Percentiles rank a stretch among this genome's conserved stretches.
phyloP scores from a whole-genome alignment of 1,140 invertebrate species.

The Drosophila chauvacae region DNA sequence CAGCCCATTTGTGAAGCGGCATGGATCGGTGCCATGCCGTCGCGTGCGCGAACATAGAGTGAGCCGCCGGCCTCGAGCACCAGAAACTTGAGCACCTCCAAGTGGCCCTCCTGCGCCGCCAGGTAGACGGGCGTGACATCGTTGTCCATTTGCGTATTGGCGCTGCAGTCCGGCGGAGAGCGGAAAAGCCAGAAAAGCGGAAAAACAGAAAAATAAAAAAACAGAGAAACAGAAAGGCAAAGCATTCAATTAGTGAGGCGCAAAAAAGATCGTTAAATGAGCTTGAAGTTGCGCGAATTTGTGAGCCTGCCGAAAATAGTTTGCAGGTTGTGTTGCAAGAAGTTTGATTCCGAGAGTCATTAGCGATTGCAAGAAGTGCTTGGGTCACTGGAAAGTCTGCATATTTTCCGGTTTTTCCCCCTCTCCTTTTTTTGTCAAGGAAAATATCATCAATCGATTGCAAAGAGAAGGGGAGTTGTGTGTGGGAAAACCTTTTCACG shows the following conservation, averaged over 20 bases:
- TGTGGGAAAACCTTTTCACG: constrained; percentile 15
- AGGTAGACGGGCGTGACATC: constrained; percentile 95
- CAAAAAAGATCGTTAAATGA: constrained; percentile 20
- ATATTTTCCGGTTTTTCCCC: constrained; percentile 13
- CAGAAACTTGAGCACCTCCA: constrained; percentile 93
- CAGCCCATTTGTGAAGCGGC: constrained; percentile 95
- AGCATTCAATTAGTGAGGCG: constrained; percentile 12
- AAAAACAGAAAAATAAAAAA: not conserved
- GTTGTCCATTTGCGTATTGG: constrained; percentile 95
- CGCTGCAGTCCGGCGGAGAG: constrained; percentile 85
- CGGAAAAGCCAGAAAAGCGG: constrained; percentile 4
- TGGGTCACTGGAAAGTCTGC: constrained; percentile 26
- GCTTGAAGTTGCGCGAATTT: constrained; percentile 42
- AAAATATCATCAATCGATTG: constrained; percentile 26
- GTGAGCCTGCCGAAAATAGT: constrained; percentile 18
- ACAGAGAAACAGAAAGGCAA: not conserved
- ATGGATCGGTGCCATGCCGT: constrained; percentile 95
- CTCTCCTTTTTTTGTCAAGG: not conserved
- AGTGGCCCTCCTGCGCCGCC: constrained; percentile 93
- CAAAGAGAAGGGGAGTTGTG: not conserved
- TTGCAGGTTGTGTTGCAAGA: not conserved
- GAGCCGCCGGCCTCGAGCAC: constrained; percentile 92
- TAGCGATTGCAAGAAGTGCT: constrained; percentile 5
- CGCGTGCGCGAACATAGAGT: constrained; percentile 90
- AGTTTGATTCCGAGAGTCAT: constrained; percentile 1